Conservation (phyloP, 1,140 invertebrate species). For the Heterodera carotae region DNA sequence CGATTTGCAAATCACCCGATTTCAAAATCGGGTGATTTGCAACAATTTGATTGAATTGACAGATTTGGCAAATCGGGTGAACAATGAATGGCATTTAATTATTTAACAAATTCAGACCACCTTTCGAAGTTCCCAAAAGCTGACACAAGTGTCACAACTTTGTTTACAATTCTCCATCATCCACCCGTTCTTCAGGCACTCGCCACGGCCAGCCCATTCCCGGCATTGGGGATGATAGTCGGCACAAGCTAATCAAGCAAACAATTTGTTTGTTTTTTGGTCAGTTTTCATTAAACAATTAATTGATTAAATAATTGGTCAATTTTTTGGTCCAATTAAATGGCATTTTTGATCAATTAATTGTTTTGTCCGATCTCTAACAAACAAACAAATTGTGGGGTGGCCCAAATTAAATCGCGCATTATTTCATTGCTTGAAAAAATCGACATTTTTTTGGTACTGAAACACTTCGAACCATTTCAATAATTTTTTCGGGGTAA, state of each 20-base stretch:
- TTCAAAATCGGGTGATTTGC: no score
- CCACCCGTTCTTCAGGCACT: conserved; percentile 46
- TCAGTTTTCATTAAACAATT: no score
- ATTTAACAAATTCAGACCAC: conserved; percentile 21
- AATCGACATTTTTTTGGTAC: no score
- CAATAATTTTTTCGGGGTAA: conserved; percentile 15
- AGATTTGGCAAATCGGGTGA: no score
- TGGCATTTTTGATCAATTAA: neutral
- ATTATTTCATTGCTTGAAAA: no score
- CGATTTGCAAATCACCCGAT: no score
- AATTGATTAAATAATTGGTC: no score
- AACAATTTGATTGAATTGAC: neutral
- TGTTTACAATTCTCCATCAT: conserved; percentile 50
- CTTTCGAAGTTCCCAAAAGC: conserved; percentile 36
- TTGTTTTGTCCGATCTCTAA: no score
- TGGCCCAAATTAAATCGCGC: no score
- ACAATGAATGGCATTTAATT: neutral
- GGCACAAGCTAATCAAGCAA: conserved; percentile 37
- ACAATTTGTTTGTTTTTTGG: no score
- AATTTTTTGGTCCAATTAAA: no score
- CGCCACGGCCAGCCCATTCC: conserved; percentile 35
- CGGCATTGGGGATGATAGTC: conserved; percentile 45
- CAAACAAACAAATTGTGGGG: neutral
- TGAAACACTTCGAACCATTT: no score
- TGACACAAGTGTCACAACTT: conserved; percentile 40